Evolutionary conservation across 2,888 invertebrate genomes (phyloP), one percentile per base, ranked within the genome.

Genomic region (Ormyrus thymus): DNA sequence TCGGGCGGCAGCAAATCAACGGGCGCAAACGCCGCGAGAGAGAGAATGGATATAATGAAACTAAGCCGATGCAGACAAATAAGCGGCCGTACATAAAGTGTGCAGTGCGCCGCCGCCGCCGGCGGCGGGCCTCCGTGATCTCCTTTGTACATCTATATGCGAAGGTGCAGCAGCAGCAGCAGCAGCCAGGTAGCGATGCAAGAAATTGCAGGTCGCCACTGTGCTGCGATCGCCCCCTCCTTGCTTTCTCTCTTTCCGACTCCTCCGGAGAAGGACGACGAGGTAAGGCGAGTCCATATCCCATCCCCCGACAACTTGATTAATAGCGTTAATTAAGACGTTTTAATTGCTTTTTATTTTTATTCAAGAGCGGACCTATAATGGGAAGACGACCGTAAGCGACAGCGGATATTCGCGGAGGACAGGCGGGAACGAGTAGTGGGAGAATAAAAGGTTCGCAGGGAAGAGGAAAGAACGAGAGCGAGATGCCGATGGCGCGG

Each of bases 311-410:
- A 91, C 91, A 91, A 90, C 90, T 91, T 91, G 91, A 91, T 91
- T 91, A 91, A 91, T 90, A 90, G 90, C 90, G 90, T 91, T 91
- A 92, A 92, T 92, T 91, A 92, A 92, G 91, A 91, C 91, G 91
- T 91, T 80, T 91, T 92, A 92, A 92, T 91, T 92, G 91, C 86
- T 89, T 88, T 87, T 89, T 87, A 89, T 88, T 89, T 89, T 89
- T 89, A 88, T 89, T 87, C 86, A 82, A 82, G 81, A 82, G 82
- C 73, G 9, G 75, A 81, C 48, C 81, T 83, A 85, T 87, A 86
- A 86, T 86, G 85, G 83, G 83, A 81, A 82, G 82, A 82, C 29
- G 29, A 29, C 29, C 29, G 29, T 29, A 29, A 29, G 29, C 29
- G 29, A 29, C 29, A 29, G 29, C 29, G 29, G 29, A 29, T 29